phyloP scores from a whole-genome alignment of 2,888 invertebrate species.

The Allacma fusca region DNA sequence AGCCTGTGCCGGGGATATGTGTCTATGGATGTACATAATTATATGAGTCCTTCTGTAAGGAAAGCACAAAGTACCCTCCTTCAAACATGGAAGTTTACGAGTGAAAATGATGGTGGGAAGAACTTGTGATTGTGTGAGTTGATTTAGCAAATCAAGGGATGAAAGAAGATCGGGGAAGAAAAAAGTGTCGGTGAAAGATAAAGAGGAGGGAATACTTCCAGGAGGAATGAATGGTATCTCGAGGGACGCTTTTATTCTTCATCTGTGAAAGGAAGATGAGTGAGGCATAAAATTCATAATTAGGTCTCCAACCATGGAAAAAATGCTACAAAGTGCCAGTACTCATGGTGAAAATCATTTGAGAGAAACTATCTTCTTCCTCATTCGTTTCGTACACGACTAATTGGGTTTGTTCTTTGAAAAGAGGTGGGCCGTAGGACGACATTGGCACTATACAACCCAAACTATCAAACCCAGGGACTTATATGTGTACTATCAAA shows the following conservation, averaged over 20 bases:
- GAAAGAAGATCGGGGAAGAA: conserved; percentile 20
- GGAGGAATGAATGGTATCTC: conserved; percentile 16
- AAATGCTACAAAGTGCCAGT: conserved; percentile 23
- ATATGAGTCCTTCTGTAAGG: too few species aligned
- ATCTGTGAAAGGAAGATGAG: conserved; percentile 37
- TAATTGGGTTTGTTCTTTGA: conserved; percentile 16
- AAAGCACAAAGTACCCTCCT: neutral
- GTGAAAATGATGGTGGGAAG: neutral
- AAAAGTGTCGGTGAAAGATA: conserved; percentile 26
- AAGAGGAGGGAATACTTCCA: neutral
- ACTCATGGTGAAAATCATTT: neutral
- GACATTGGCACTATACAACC: conserved; percentile 4
- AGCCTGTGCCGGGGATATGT: too few species aligned
- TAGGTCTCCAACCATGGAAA: conserved; percentile 42
- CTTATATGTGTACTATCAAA: neutral
- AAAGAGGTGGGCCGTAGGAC: conserved; percentile 19
- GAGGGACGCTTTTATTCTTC: conserved; percentile 23
- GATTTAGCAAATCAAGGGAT: conserved; percentile 36
- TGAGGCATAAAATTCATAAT: conserved; percentile 53
- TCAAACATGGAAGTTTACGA: neutral
- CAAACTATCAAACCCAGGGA: neutral
- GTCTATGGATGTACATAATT: too few species aligned
- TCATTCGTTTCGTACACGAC: neutral
- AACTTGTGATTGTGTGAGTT: conserved; percentile 19
- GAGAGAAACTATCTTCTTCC: conserved; percentile 1